phyloP scores from a whole-genome alignment of 2,888 invertebrate genomes.

The Lordiphosa andalusiaca region DNA sequence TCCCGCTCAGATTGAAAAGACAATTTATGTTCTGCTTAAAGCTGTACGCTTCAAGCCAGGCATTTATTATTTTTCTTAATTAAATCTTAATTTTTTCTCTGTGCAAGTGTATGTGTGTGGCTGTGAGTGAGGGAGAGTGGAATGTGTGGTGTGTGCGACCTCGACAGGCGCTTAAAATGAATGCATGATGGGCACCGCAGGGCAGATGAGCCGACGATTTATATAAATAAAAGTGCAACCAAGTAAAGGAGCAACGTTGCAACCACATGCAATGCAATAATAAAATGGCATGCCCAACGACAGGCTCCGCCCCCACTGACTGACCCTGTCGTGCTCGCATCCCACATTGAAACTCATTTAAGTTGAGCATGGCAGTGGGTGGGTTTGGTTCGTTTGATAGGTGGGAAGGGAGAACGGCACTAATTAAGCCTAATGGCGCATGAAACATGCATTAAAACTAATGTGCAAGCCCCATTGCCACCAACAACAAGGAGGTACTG shows the following conservation, averaged over 20 bases:
- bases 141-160: conserved; percentile 8
- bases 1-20: conserved; percentile 19
- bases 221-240: conserved; percentile 22
- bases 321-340: conserved; percentile 8
- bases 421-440: conserved; percentile 74
- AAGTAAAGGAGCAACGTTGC: conserved; percentile 22
- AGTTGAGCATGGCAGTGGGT: conserved; percentile 17
- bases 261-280: conserved; percentile 44
- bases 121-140: not conserved
- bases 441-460: conserved; percentile 74
- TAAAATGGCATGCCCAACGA: conserved; percentile 46
- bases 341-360: conserved; percentile 57
- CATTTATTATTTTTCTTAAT: conserved; percentile 72
- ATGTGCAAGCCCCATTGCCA: conserved; percentile 60
- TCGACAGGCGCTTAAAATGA: conserved; percentile 31
- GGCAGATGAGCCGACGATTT: conserved; percentile 36
- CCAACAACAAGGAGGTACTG: conserved; percentile 13
- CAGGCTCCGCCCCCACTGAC: conserved; percentile 12
- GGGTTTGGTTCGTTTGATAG: not conserved
- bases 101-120: not conserved
- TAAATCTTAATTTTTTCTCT: conserved; percentile 56
- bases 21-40: conserved; percentile 49
- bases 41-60: conserved; percentile 18
- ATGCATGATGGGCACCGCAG: conserved; percentile 16
- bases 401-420: conserved; percentile 47